Evolutionary conservation across 2,113 vertebrate genomes (phyloP), one percentile per base, ranked within the genome.

Genomic region (Malaclemys terrapin): DNA sequence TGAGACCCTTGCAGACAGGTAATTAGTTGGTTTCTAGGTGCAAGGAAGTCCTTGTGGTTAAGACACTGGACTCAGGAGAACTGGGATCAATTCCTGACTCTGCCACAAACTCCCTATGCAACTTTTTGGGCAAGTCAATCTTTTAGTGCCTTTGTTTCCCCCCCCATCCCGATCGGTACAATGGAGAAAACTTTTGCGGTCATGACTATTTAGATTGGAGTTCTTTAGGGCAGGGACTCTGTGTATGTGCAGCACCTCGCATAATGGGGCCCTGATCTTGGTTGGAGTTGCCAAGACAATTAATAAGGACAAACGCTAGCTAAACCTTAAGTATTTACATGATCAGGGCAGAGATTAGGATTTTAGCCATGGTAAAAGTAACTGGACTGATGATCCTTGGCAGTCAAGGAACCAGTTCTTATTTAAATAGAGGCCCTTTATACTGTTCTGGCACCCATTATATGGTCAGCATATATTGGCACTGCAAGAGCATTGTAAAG

Each of bases 11-110:
- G 49, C n/a, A 8, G 31, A 1, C 17, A 2, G 10, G 50, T 22
- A 11, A 4, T 29, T 45, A 1, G 13, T 76, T 25, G 80, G 8
- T 38, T 0, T 3, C 17, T 72, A n/a, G n/a, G 19, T 72, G 5
- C 47, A 1, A 2, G 50, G 69, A 10, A 10, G 52, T 6, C 0
- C 0, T 3, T 54, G 80, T 2, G 49, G 78, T 22, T 4, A 0
- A 8, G 16, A 0, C 7, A 91, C 72, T 45, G 13, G 72, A 54
- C 27, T 38, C 24, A 10, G 38, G 5, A 82, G 47, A 83, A n/a
- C 79, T 69, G 16, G 1, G 75, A 45, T 29, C 25, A 47, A 16
- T 45, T 27, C 45, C 22, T 78, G 75, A 47, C 75, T 47, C n/a
- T 38, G 9, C 65, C n/a, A 9, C 16, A 22, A 11, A 38, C 14